Evolutionary conservation across 2,113 vertebrate genomes (phyloP), one percentile per base, ranked within the genome.

Genomic region (Syrrhaptes paradoxus): DNA sequence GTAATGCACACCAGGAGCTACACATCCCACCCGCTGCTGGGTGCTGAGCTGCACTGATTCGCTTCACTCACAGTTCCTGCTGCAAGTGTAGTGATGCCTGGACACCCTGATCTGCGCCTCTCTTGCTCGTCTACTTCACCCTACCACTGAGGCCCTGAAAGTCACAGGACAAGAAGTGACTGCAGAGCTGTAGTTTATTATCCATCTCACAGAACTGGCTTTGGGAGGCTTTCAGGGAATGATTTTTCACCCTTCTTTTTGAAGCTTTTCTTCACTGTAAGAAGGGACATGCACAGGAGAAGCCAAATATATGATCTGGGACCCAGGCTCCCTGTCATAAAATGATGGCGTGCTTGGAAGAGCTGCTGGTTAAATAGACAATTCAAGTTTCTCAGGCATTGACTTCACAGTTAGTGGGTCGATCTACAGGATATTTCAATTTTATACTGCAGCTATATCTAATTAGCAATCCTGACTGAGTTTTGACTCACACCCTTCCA

Each of bases 41-140:
- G 11, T 32, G 49, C 55, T 52, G 57, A 51, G 43, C 8, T 45
- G 43, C 31, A 6, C n/a, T 17, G 36, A 8, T 16, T 38, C 1
- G 0, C 26, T 68, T 38, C 13, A 36, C 41, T 38, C 0, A 0
- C 26, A 21, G 18, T 4, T 74, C 54, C 17, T 17, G 5, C 52
- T 6, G 18, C 8, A 41, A 41, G 51, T n/a, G 36, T 26, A 11
- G 41, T 36, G 58, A 57, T 52, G 25, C 63, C 38, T 43, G 18
- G 31, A 34, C 75, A 66, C 46, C 63, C 57, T 34, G n/a, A 41
- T 13, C 28, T 36, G 17, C 32, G 51, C 10, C 74, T 7, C n/a
- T 70, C 17, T 51, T 51, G 18, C 67, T 74, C 29, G 16, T 46
- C 57, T 80, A 17, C 32, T 61, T 71, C 31, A 45, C 12, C 24